Conservation (phyloP, 1,140 invertebrate genomes). For the Liolophura sinensis region DNA sequence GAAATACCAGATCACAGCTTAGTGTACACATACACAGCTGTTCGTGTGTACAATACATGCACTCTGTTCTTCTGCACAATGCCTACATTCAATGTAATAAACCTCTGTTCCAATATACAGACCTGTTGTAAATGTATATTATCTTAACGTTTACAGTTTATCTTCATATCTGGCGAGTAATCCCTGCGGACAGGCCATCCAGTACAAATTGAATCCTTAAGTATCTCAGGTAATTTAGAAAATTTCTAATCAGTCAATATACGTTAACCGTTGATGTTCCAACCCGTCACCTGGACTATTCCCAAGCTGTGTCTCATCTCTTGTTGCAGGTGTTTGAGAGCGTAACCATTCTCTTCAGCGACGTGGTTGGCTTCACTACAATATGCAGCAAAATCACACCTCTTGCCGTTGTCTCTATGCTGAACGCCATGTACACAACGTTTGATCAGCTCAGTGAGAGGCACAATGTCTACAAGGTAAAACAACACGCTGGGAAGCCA, state of each 20-base stretch:
- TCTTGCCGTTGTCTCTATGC: conserved; percentile 95
- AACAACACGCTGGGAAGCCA: neutral
- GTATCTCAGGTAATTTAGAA: too few relatives aligned
- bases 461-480: conserved; percentile 92
- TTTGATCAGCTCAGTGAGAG: conserved; percentile 79
- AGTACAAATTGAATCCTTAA: too few relatives aligned
- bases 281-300: too few relatives aligned
- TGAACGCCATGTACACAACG: conserved; percentile 70
- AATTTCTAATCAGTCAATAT: too few relatives aligned
- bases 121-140: neutral
- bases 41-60: too few relatives aligned
- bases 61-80: too few relatives aligned
- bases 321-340: conserved; percentile 84
- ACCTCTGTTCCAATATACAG: neutral
- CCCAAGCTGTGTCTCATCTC: neutral
- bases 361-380: conserved; percentile 95
- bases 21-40: too few relatives aligned
- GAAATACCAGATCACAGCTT: neutral
- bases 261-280: too few relatives aligned
- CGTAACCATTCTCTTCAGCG: conserved; percentile 94
- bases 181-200: too few relatives aligned
- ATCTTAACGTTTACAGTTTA: neutral
- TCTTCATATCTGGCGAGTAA: too few relatives aligned
- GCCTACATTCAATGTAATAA: neutral
- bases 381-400: conserved; percentile 93